A percentile compares a stretch with the other conserved stretches of the same genome.
phyloP scores from a whole-genome alignment of 2,888 invertebrate genomes.

The Orchesellides sinensis region DNA sequence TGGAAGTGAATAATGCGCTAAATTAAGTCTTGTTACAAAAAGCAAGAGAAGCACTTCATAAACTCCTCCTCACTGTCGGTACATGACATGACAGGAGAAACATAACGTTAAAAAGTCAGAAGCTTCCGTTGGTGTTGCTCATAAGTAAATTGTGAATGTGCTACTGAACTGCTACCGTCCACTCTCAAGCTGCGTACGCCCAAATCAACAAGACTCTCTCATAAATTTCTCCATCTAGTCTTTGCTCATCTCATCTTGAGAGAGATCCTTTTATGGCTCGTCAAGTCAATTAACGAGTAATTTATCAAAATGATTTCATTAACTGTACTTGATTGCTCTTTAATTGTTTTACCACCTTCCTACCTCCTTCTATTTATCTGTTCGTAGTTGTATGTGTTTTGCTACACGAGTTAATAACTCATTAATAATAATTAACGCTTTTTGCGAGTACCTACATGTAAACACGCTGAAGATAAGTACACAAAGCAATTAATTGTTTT shows the following conservation, averaged over 20 bases:
- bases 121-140: neutral
- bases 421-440: too few relatives aligned
- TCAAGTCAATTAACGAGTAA: conserved; percentile 55
- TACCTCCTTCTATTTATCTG: neutral
- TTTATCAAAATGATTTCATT: conserved; percentile 64
- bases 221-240: too few relatives aligned
- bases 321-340: conserved; percentile 53
- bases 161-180: conserved; percentile 31
- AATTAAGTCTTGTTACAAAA: conserved; percentile 63
- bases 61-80: too few relatives aligned
- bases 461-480: too few relatives aligned
- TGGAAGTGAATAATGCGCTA: conserved; percentile 63
- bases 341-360: conserved; percentile 40
- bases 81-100: too few relatives aligned
- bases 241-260: neutral
- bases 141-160: neutral
- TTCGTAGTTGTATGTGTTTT: too few relatives aligned
- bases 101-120: neutral
- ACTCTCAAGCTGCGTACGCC: too few relatives aligned
- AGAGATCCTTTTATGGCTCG: conserved; percentile 26
- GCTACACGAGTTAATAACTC: too few relatives aligned
- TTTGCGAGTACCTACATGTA: too few relatives aligned
- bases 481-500: too few relatives aligned
- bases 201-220: too few relatives aligned
- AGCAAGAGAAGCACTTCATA: conserved; percentile 60